Conservation (phyloP, 2,113 vertebrate species). For the Cinclus cinclus region DNA sequence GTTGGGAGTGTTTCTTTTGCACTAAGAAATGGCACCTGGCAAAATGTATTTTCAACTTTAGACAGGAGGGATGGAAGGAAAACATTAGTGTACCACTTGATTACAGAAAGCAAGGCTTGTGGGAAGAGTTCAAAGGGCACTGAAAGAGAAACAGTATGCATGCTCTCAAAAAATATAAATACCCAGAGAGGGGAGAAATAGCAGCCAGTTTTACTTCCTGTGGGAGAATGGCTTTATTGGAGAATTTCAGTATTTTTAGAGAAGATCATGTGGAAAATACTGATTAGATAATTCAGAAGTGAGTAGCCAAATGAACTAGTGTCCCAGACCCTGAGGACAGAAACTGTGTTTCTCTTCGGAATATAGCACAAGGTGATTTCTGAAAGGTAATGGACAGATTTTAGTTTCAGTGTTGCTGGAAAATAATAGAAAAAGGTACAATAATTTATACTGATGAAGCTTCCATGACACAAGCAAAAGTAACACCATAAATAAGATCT, state of each 20-base stretch:
- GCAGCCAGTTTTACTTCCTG: background rate
- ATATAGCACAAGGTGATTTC: background rate
- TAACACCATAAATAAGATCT: background rate
- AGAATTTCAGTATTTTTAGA: background rate
- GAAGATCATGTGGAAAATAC: background rate
- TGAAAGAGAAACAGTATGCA: background rate
- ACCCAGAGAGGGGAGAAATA: background rate
- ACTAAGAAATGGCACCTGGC: fast-evolving
- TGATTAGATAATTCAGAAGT: background rate
- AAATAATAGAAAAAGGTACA: background rate
- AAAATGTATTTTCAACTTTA: background rate
- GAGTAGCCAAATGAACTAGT: background rate
- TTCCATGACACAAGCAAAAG: background rate
- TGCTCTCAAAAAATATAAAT: background rate
- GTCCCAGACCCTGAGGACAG: background rate
- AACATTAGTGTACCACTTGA: background rate
- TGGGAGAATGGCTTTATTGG: background rate
- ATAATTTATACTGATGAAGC: background rate
- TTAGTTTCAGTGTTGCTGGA: background rate
- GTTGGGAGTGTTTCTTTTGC: background rate
- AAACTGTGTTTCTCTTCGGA: background rate
- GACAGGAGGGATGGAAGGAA: background rate
- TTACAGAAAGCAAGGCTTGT: background rate
- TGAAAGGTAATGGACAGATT: background rate
- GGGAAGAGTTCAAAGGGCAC: background rate